phyloP scores from a whole-genome alignment of 2,797 vertebrate species.

The Chiloscyllium punctatum region DNA sequence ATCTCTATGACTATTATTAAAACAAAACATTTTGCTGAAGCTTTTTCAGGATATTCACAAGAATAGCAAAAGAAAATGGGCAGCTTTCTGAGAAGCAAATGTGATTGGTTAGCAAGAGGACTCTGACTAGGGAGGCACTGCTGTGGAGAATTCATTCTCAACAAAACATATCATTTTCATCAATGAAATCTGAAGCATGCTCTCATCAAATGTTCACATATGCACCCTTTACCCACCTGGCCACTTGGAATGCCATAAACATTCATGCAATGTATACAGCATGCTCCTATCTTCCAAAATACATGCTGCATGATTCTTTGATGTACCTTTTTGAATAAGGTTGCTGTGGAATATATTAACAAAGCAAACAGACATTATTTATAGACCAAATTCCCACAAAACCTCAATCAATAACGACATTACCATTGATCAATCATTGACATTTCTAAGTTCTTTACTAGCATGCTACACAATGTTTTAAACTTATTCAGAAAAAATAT shows the following conservation, averaged over 20 bases:
- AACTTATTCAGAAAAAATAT: background rate
- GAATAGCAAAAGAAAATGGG: too few species aligned
- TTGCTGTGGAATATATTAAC: background rate
- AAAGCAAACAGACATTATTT: background rate
- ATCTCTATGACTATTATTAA: too few species aligned
- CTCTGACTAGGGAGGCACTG: too few species aligned
- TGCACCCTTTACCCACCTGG: background rate
- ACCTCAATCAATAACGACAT: background rate
- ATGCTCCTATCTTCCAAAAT: background rate
- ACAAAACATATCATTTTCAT: too few species aligned
- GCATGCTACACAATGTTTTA: background rate
- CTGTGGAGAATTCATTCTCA: too few species aligned
- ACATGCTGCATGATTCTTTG: background rate
- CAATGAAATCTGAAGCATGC: background rate
- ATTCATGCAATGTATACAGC: background rate
- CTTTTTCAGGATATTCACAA: too few species aligned
- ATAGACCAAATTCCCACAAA: background rate
- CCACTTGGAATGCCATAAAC: background rate
- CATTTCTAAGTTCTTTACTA: background rate
- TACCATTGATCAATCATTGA: background rate
- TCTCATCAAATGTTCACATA: background rate
- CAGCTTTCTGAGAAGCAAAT: too few species aligned
- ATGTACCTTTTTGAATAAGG: background rate
- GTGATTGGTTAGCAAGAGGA: too few species aligned
- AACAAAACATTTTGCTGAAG: too few species aligned